phyloP scores from a whole-genome alignment of 2,113 vertebrate species.

The Embiotoca jacksoni region DNA sequence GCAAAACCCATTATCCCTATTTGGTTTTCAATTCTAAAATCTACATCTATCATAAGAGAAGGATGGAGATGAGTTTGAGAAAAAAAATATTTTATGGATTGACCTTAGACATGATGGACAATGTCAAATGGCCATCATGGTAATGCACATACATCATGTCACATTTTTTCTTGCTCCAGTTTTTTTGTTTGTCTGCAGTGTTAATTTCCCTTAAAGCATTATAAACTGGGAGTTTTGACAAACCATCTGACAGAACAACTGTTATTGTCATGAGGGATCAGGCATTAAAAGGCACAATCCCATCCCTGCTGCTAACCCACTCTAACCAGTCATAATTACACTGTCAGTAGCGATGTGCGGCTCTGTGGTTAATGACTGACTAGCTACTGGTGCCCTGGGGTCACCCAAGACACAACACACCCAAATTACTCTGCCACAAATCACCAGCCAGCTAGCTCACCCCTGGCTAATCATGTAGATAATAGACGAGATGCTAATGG shows the following conservation, averaged over 20 bases:
- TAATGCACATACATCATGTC: background rate
- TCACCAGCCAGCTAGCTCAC: constrained; percentile 66
- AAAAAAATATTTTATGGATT: background rate
- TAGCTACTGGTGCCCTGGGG: constrained; percentile 65
- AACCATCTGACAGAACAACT: constrained; percentile 40
- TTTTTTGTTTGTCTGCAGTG: background rate
- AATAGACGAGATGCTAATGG: constrained; percentile 68
- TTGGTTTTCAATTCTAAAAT: constrained; percentile 8
- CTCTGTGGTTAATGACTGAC: constrained; percentile 72
- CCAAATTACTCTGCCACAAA: constrained; percentile 72
- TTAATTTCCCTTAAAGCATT: constrained; percentile 18
- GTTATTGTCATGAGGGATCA: constrained; percentile 34
- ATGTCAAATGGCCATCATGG: constrained; percentile 7
- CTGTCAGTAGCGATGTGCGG: constrained; percentile 64
- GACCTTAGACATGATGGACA: background rate
- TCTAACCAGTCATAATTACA: constrained; percentile 79
- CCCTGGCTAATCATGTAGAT: constrained; percentile 70
- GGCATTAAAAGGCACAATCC: background rate
- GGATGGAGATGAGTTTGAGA: background rate
- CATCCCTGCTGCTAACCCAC: constrained; percentile 51
- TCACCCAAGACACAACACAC: constrained; percentile 66
- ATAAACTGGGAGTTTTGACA: constrained; percentile 35
- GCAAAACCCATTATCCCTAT: background rate
- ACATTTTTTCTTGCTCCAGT: background rate
- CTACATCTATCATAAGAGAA: background rate